Conservation (phyloP, 1,140 invertebrate species). For the Diplogasteroides magnus region DNA sequence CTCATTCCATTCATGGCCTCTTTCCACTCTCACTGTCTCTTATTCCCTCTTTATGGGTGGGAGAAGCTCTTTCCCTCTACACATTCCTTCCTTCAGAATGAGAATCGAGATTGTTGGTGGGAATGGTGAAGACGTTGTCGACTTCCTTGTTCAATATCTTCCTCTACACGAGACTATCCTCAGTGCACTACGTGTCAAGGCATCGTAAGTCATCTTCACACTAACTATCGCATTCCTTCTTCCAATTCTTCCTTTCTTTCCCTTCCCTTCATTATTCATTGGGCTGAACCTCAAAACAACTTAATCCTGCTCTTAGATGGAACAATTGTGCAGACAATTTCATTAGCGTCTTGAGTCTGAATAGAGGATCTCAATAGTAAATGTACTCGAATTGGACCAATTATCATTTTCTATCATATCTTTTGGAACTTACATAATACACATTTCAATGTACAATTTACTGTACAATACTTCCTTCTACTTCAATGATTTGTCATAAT, state of each 20-base stretch:
- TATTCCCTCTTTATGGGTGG: neutral
- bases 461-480: too few species aligned
- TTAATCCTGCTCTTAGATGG: too few species aligned
- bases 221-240: too few species aligned
- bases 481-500: neutral
- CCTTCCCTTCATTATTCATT: neutral
- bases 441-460: too few species aligned
- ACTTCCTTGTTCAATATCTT: conserved; percentile 21
- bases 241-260: neutral
- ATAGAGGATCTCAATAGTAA: too few species aligned
- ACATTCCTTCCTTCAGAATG: neutral
- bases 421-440: too few species aligned
- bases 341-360: too few species aligned
- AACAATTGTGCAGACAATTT: too few species aligned
- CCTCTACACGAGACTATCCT: conserved; percentile 16
- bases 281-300: too few species aligned
- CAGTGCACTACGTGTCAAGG: conserved; percentile 10
- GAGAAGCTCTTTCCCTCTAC: neutral
- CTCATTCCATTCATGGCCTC: neutral
- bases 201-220: conserved; percentile 5
- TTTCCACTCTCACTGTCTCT: conserved; percentile 1
- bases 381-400: too few species aligned
- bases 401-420: too few species aligned
- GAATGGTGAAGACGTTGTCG: conserved; percentile 15
- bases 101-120: neutral